Percentiles rank a stretch among this genome's conserved stretches.
Conservation (phyloP, 2,113 vertebrate species). For the Nanorana parkeri region DNA sequence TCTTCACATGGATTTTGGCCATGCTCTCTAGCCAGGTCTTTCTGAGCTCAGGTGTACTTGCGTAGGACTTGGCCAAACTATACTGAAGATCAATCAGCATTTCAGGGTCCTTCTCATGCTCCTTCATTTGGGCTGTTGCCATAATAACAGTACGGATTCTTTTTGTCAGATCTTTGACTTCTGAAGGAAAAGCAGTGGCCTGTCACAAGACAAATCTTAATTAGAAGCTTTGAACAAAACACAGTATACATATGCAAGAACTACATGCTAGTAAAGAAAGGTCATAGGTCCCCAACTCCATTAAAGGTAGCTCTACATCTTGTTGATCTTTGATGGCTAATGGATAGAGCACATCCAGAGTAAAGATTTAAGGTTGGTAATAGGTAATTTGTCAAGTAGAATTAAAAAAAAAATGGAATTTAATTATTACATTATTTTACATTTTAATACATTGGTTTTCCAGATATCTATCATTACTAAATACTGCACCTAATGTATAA, state of each 20-base stretch:
- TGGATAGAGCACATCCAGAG: no score
- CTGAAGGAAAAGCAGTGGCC: conserved; percentile 89
- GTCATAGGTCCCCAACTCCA: no score
- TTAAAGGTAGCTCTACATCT: no score
- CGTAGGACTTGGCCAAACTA: conserved; percentile 95
- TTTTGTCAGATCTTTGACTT: conserved; percentile 95
- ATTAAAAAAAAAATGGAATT: no score
- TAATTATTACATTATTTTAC: no score
- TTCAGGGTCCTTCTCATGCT: conserved; percentile 94
- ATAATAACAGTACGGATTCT: conserved; percentile 96
- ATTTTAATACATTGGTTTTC: no score
- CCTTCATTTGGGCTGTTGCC: conserved; percentile 97
- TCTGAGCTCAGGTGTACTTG: conserved; percentile 93
- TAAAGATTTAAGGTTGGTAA: no score
- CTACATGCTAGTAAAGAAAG: neutral
- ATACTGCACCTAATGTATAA: no score
- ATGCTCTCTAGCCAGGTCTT: conserved; percentile 97
- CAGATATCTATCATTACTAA: no score
- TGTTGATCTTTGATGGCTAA: no score
- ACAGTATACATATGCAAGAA: neutral
- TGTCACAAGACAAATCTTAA: conserved; percentile 63
- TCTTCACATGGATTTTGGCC: conserved; percentile 94
- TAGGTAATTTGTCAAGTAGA: no score
- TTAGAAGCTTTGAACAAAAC: conserved; percentile 17
- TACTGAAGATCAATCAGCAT: conserved; percentile 97